Evolutionary conservation across 2,113 vertebrate genomes (phyloP).

Genomic region (Nycticryphes semicollaris): DNA sequence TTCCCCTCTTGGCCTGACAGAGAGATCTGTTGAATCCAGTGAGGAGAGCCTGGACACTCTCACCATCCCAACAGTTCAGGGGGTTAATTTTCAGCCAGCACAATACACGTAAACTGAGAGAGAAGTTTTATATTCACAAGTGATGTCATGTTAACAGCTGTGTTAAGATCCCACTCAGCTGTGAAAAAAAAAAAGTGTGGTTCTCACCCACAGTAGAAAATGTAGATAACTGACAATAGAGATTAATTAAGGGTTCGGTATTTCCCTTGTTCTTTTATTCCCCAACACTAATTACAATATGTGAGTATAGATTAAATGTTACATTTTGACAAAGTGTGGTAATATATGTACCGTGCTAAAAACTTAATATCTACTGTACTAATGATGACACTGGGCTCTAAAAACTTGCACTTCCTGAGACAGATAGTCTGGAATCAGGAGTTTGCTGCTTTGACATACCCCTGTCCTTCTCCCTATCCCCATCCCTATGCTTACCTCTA

Average conservation of each 20-base stretch:
- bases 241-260: constrained; percentile 52
- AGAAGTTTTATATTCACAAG: neutral
- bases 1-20: neutral
- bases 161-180: neutral
- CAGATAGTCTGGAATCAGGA: neutral
- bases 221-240: constrained; percentile 23
- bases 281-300: constrained; percentile 48
- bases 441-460: neutral
- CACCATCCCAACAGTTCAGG: neutral
- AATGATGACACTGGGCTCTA: neutral
- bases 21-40: neutral
- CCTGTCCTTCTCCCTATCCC: neutral
- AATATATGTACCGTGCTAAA: neutral
- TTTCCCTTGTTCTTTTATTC: constrained; percentile 52
- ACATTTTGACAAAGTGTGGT: constrained; percentile 20
- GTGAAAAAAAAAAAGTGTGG: neutral
- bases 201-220: constrained; percentile 38
- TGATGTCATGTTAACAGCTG: constrained; percentile 15
- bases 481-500: neutral
- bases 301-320: constrained; percentile 57
- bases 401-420: neutral
- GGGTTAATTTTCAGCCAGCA: neutral
- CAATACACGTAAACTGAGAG: neutral
- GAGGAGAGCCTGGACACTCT: neutral
- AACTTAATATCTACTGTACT: neutral